Evolutionary conservation across 2,113 vertebrate species (phyloP), one percentile per base, ranked within the genome.

Genomic region (Apistogramma diplotaenia): DNA sequence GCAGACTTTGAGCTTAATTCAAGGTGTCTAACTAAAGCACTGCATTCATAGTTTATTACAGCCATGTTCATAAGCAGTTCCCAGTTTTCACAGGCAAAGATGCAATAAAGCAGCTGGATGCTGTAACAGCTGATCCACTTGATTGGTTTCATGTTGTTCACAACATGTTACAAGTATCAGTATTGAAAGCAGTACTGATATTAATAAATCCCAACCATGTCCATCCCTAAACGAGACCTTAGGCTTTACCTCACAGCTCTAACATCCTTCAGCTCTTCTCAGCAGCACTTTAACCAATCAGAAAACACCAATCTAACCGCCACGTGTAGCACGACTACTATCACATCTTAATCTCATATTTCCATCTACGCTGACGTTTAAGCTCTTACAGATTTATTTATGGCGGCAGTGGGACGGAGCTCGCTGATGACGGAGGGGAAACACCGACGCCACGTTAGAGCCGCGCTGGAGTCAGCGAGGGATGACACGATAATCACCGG

Each of bases 331-430:
- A n/a, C 15, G 40, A n/a, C 33, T 6, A 15, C 65, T 15, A 33
- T 35, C 54, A 8, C 43, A 3, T 53, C 19, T 16, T 60, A 46
- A 54, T 81, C 31, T 37, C 21, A 71, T 1, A 9, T 83, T 79
- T 85, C 76, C 86, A 82, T 76, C 37, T 13, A 25, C 15, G 19
- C 19, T 56, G 56, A 84, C 25, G 25, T 49, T 70, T 70, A 49
- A 49, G 23, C 40, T 49, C 43, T 70, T 70, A 70, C 29, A 70
- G 43, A 1, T 29, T 49, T 49, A 70, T 70, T 70, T 49, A 70
- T 49, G 40, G 12, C 37, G 4, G 46, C 37, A 3, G 15, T 0
- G n/a, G 27, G 29, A 29, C 81, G 60, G 2, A 33, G 37, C 11
- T 0, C 12, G 3, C 40, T 70, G 25, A 78, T 31, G 80, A 84